phyloP scores from a whole-genome alignment of 2,888 invertebrate genomes.

The Aleiodes leptofemur region DNA sequence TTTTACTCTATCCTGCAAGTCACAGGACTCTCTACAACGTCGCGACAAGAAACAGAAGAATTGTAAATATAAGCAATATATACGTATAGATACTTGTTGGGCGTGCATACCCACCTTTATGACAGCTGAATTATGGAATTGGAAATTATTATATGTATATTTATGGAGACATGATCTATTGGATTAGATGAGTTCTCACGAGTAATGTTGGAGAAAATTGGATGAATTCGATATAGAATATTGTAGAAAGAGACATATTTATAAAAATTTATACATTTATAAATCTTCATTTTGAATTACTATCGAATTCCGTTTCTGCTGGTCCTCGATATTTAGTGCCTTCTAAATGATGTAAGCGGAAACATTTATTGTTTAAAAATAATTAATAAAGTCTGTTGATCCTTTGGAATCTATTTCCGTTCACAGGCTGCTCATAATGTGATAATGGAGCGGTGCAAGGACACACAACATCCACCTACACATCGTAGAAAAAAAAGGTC shows the following conservation, averaged over 20 bases:
- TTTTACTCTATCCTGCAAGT: background rate
- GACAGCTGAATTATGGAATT: no score
- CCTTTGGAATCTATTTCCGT: slow-evolving; percentile 47
- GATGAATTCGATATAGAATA: slow-evolving; percentile 30
- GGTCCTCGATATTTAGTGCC: background rate
- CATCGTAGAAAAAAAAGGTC: background rate
- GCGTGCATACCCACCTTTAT: background rate
- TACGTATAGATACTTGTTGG: no score
- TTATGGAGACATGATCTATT: background rate
- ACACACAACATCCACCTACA: slow-evolving; percentile 1
- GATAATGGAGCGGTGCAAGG: slow-evolving; percentile 46
- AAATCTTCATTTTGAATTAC: background rate
- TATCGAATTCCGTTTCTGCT: background rate
- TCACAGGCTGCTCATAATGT: slow-evolving; percentile 55
- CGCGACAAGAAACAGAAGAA: background rate
- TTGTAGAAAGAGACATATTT: background rate
- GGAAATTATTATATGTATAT: no score
- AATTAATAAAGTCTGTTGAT: slow-evolving; percentile 18
- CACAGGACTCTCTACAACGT: background rate
- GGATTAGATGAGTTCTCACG: background rate
- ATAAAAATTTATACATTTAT: slow-evolving; percentile 5
- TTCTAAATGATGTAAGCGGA: background rate
- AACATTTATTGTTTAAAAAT: slow-evolving; percentile 34
- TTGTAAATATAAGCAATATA: slow-evolving; percentile 3
- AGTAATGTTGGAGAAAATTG: background rate